phyloP scores from a whole-genome alignment of 2,888 invertebrate genomes.

The Escarpia spicata region DNA sequence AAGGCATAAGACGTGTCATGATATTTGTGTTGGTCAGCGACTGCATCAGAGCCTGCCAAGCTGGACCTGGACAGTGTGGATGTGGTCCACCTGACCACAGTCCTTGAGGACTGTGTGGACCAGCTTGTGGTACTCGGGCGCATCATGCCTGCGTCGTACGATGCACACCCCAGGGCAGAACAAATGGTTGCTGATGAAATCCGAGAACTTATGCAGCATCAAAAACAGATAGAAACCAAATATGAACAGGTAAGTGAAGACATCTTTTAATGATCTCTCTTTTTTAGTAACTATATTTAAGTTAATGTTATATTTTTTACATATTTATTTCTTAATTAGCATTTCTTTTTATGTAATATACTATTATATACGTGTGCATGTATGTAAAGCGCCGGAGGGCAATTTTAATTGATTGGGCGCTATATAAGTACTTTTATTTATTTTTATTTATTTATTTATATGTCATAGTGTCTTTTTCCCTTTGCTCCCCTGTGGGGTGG shows the following conservation, averaged over 20 bases:
- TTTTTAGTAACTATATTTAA: too few species aligned
- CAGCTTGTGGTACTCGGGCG: conserved; percentile 61
- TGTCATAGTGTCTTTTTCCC: too few species aligned
- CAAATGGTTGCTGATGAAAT: conserved; percentile 58
- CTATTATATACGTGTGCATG: too few species aligned
- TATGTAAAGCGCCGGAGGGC: too few species aligned
- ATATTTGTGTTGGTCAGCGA: not conserved
- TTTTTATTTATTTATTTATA: too few species aligned
- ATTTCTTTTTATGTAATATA: too few species aligned
- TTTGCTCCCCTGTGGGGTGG: too few species aligned
- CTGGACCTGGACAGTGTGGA: conserved; percentile 47
- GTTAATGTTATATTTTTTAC: too few species aligned
- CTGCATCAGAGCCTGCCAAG: conserved; percentile 22
- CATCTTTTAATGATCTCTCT: not conserved
- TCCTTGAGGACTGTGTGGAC: conserved; percentile 64
- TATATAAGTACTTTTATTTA: too few species aligned
- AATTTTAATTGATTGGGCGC: too few species aligned
- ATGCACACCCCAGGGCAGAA: not conserved
- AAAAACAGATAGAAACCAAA: conserved; percentile 55
- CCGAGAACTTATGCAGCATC: conserved; percentile 53
- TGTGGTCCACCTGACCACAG: conserved; percentile 62
- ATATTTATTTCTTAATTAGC: too few species aligned
- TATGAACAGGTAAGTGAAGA: conserved; percentile 51
- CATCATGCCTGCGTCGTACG: conserved; percentile 59
- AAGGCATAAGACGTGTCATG: conserved; percentile 21